phyloP scores from a whole-genome alignment of 92 coral and sea anemone species.

The Phenganax marumi region DNA sequence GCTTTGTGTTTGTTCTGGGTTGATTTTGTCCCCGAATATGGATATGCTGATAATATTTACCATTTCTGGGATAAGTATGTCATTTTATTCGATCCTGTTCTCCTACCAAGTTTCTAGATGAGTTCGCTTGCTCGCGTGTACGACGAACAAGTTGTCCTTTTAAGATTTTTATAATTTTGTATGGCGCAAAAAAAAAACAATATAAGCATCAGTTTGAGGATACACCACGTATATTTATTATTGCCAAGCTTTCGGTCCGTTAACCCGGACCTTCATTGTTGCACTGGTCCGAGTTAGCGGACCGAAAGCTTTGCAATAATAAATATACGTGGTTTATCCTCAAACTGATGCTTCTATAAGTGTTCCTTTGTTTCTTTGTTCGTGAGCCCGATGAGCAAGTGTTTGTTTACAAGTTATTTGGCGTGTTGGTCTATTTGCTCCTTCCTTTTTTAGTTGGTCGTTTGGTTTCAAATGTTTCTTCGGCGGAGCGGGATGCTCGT shows the following conservation, averaged over 20 bases:
- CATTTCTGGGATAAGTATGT: slow-evolving; percentile 82
- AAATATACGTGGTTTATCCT: too few relatives aligned
- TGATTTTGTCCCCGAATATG: slow-evolving; percentile 79
- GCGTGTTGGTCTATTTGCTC: background rate
- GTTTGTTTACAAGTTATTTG: background rate
- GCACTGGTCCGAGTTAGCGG: too few relatives aligned
- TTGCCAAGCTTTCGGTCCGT: too few relatives aligned
- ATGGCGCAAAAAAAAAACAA: too few relatives aligned
- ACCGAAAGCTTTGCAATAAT: too few relatives aligned
- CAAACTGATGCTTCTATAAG: slow-evolving; percentile 1
- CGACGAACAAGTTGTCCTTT: background rate
- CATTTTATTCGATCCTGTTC: background rate
- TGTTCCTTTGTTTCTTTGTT: background rate
- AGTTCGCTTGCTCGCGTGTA: too few relatives aligned
- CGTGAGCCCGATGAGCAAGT: background rate
- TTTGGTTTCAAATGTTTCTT: slow-evolving; percentile 79
- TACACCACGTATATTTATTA: too few relatives aligned
- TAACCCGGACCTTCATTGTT: too few relatives aligned
- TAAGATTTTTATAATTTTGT: too few relatives aligned
- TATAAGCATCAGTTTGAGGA: too few relatives aligned
- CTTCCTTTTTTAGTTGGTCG: slow-evolving; percentile 67
- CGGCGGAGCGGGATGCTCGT: slow-evolving; percentile 68
- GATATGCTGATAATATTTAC: slow-evolving; percentile 63
- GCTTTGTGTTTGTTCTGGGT: slow-evolving; percentile 72
- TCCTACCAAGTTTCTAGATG: background rate